phyloP scores from a whole-genome alignment of 2,888 invertebrate species.

The Holacanthella duospinosa region DNA sequence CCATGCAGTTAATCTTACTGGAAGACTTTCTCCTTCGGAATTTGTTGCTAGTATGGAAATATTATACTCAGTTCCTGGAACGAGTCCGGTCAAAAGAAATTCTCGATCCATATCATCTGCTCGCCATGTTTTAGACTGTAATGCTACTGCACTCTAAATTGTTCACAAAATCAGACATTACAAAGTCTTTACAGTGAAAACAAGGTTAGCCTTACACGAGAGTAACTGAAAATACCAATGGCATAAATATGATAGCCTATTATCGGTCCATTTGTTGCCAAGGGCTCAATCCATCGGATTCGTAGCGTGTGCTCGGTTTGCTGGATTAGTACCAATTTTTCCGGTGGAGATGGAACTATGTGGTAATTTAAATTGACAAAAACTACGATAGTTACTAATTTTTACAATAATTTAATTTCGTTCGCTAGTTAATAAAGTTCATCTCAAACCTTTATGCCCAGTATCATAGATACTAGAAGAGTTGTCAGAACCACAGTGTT shows the following conservation, averaged over 20 bases:
- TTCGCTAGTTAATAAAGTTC: neutral
- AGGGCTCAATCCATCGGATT: conserved; percentile 45
- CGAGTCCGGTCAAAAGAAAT: conserved; percentile 45
- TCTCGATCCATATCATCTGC: conserved; percentile 22
- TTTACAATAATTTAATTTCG: neutral
- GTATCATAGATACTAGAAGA: conserved; percentile 60
- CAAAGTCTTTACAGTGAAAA: neutral
- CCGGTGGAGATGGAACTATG: conserved; percentile 59
- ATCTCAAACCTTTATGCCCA: conserved; percentile 46
- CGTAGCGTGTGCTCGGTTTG: conserved; percentile 53
- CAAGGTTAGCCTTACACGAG: conserved; percentile 19
- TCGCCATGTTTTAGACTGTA: conserved; percentile 25
- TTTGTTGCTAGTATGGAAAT: conserved; percentile 57
- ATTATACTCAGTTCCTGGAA: conserved; percentile 65
- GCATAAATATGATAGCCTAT: conserved; percentile 44
- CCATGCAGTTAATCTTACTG: conserved; percentile 49
- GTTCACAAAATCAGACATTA: neutral
- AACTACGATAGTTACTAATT: neutral
- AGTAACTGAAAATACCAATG: conserved; percentile 39
- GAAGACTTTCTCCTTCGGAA: conserved; percentile 48
- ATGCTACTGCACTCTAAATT: neutral
- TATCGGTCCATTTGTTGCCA: conserved; percentile 45
- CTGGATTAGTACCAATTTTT: conserved; percentile 49
- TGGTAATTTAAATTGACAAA: conserved; percentile 22
- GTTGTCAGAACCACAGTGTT: conserved; percentile 56